Conservation (phyloP, 2,113 vertebrate genomes). For the Sylvietta virens region DNA sequence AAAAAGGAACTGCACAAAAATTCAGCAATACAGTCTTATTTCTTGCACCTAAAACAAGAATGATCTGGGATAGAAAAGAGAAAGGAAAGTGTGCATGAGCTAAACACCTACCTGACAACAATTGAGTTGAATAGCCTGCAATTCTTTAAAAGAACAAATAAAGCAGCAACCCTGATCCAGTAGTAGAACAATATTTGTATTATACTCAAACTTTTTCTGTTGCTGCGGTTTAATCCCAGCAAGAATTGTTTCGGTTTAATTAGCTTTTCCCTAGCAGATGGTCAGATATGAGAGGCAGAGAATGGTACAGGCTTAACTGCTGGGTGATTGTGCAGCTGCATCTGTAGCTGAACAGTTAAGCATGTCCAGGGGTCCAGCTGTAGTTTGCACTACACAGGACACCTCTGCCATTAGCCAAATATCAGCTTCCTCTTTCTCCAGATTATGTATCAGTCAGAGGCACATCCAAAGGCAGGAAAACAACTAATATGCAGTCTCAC, state of each 20-base stretch:
- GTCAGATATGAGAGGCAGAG: constrained; percentile 55
- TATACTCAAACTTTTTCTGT: constrained; percentile 3
- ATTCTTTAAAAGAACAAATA: constrained; percentile 2
- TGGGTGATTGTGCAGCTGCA: constrained; percentile 45
- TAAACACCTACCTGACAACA: constrained; percentile 28
- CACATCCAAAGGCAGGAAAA: background rate
- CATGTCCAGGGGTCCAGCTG: constrained; percentile 27
- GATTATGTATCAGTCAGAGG: background rate
- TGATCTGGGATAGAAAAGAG: background rate
- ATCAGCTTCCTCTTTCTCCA: background rate
- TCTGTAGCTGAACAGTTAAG: constrained; percentile 27
- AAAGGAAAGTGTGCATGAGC: background rate
- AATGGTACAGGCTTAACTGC: constrained; percentile 51
- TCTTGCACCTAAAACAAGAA: background rate
- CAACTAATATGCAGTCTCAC: background rate
- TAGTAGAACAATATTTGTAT: constrained; percentile 14
- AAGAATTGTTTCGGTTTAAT: constrained; percentile 4
- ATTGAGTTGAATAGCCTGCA: background rate
- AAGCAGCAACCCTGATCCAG: background rate
- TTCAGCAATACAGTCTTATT: background rate
- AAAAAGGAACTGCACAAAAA: background rate
- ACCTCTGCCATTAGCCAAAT: background rate
- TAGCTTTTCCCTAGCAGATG: constrained; percentile 50
- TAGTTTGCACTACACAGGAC: background rate
- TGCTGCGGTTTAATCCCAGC: constrained; percentile 31